phyloP scores from a whole-genome alignment of 2,113 vertebrate species.

The Callithrix jacchus region DNA sequence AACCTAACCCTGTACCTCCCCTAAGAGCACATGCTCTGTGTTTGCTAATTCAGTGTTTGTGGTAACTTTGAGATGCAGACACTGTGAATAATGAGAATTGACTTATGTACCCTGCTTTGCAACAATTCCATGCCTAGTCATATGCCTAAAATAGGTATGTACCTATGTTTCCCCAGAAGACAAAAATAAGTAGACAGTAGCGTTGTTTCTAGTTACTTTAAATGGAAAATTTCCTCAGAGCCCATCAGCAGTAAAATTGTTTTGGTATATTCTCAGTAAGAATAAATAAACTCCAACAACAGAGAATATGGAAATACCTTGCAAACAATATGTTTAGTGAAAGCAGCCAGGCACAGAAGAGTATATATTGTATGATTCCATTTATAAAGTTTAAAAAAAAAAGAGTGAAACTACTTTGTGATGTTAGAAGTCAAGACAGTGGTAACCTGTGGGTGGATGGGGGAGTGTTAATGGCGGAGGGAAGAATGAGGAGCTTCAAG shows the following conservation, averaged over 20 bases:
- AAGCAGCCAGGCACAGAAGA: neutral
- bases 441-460: too few relatives aligned
- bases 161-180: neutral
- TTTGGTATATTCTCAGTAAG: neutral
- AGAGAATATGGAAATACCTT: neutral
- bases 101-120: neutral
- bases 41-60: neutral
- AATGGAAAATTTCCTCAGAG: neutral
- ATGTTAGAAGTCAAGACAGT: neutral
- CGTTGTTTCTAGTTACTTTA: neutral
- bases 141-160: neutral
- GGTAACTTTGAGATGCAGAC: neutral
- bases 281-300: neutral
- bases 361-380: neutral
- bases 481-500: fast-evolving
- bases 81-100: neutral
- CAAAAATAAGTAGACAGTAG: neutral
- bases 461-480: fast-evolving
- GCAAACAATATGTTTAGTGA: neutral
- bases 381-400: neutral
- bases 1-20: neutral
- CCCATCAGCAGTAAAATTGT: neutral
- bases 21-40: neutral
- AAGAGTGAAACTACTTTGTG: neutral
- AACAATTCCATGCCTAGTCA: neutral